Percentiles rank a stretch among this genome's conserved stretches.
Evolutionary conservation across 2,797 vertebrate species (phyloP).

Genomic region (Notamacropus eugenii): DNA sequence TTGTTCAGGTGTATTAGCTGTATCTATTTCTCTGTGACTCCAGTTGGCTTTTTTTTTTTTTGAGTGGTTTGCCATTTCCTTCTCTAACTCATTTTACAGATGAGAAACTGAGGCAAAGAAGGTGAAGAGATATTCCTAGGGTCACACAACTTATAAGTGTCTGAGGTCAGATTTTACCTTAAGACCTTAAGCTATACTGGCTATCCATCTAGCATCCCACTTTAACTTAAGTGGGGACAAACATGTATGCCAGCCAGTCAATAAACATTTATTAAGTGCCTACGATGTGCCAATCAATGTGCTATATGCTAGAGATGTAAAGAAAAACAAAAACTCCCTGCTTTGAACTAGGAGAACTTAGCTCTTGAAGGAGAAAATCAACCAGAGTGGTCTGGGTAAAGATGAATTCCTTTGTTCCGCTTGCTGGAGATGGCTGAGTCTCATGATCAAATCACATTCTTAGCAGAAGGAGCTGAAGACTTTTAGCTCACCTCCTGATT

Average conservation of each 20-base stretch:
- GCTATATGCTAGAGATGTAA: neutral
- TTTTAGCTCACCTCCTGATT: neutral
- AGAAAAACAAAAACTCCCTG: neutral
- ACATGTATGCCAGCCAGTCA: neutral
- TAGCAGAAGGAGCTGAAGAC: neutral
- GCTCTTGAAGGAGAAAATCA: neutral
- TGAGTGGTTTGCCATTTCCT: too few relatives aligned
- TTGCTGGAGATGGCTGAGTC: neutral
- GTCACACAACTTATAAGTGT: too few relatives aligned
- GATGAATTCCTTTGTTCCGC: neutral
- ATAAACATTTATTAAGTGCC: neutral
- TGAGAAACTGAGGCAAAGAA: too few relatives aligned
- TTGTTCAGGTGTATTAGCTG: too few relatives aligned
- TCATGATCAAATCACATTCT: neutral
- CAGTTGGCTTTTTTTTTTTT: too few relatives aligned
- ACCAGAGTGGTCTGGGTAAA: neutral
- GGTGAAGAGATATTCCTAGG: too few relatives aligned
- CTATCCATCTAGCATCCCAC: too few relatives aligned
- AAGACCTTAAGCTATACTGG: too few relatives aligned
- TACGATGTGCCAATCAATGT: neutral
- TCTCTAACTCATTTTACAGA: too few relatives aligned
- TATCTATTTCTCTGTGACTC: too few relatives aligned
- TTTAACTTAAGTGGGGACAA: neutral
- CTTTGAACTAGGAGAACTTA: neutral
- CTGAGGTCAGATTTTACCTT: too few relatives aligned